Conservation (phyloP, 1,140 invertebrate genomes). For the Achatina immaculata region DNA sequence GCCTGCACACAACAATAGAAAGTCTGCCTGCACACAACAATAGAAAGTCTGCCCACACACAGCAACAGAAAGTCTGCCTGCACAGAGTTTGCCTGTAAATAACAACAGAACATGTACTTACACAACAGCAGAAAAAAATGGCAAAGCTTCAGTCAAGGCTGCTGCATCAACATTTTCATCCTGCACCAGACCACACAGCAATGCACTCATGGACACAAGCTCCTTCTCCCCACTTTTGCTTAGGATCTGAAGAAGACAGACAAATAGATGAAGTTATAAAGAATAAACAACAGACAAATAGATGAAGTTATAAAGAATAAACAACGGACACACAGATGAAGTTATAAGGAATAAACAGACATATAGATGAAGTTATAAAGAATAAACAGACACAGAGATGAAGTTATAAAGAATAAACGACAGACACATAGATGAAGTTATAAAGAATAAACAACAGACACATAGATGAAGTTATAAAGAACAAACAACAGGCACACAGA, state of each 20-base stretch:
- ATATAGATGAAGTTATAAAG: neutral
- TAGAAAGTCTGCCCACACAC: too few relatives aligned
- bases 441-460: too few relatives aligned
- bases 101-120: constrained; percentile 55
- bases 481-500: too few relatives aligned
- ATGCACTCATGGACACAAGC: constrained; percentile 89
- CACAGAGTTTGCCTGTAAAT: too few relatives aligned
- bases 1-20: too few relatives aligned
- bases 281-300: neutral
- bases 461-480: too few relatives aligned
- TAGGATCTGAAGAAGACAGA: constrained; percentile 77
- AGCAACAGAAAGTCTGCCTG: too few relatives aligned
- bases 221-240: constrained; percentile 88
- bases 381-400: too few relatives aligned
- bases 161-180: constrained; percentile 79
- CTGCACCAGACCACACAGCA: constrained; percentile 83
- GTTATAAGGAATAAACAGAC: neutral
- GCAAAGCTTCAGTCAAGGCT: constrained; percentile 76
- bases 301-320: neutral
- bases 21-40: too few relatives aligned
- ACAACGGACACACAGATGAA: neutral
- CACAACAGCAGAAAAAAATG: constrained; percentile 63
- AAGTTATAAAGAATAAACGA: too few relatives aligned
- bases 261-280: neutral
- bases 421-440: constrained; percentile 30